phyloP scores from a whole-genome alignment of 2,797 vertebrate genomes.

The Bovichtus variegatus region DNA sequence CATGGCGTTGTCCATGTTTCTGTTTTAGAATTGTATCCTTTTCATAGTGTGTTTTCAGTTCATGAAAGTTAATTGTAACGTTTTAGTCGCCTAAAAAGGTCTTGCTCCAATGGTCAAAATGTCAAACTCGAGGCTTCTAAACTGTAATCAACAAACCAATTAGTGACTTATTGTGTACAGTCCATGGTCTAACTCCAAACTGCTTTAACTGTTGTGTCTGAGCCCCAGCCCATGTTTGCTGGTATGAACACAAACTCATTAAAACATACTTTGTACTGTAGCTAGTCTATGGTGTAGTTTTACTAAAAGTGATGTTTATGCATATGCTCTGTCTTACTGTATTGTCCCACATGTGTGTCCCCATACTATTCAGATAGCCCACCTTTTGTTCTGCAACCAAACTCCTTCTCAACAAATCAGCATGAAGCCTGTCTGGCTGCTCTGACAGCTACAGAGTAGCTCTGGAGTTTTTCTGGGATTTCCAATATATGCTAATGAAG shows the following conservation, averaged over 20 bases:
- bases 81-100: too few relatives aligned
- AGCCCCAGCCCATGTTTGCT: background rate
- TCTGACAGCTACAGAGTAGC: constrained; percentile 11
- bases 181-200: background rate
- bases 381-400: constrained; percentile 31
- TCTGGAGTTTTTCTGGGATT: constrained; percentile 14
- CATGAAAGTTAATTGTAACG: too few relatives aligned
- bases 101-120: too few relatives aligned
- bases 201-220: background rate
- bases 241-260: background rate
- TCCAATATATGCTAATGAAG: constrained; percentile 51
- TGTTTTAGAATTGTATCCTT: too few relatives aligned
- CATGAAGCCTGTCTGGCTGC: constrained; percentile 48
- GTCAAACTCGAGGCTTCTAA: background rate
- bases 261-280: background rate
- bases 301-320: background rate
- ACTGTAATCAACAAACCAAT: background rate
- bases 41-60: too few relatives aligned
- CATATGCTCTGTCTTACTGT: background rate
- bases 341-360: constrained; percentile 2
- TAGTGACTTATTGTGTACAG: too few relatives aligned
- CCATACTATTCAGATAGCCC: constrained; percentile 25
- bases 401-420: constrained; percentile 63
- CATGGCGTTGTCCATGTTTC: too few relatives aligned
- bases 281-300: background rate